These are phyloP conservation scores for Agrilus mali DNA, from an alignment of 2,888 invertebrate species.

Conservation along the genomic window DNA sequence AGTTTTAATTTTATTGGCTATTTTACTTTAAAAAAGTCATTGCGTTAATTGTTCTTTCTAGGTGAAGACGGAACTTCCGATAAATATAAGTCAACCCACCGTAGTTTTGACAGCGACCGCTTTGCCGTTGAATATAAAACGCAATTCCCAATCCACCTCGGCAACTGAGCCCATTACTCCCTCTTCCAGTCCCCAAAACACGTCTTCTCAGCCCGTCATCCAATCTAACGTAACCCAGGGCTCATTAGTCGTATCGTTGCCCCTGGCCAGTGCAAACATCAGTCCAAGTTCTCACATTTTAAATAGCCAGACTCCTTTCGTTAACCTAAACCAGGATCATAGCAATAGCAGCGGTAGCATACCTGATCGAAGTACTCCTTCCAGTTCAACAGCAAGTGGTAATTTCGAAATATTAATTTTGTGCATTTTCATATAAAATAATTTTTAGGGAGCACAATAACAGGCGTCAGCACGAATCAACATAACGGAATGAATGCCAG, in stretches of 20 bases:
- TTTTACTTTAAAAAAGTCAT: too few species aligned
- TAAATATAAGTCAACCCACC: constrained; percentile 2
- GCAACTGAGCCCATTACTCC: constrained; percentile 8
- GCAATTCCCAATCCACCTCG: constrained; percentile 4
- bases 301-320: constrained; percentile 23
- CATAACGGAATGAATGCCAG: constrained; percentile 22
- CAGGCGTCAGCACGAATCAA: constrained; percentile 21
- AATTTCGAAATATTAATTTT: neutral
- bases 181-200: constrained; percentile 9
- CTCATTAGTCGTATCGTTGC: constrained; percentile 49
- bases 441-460: constrained; percentile 17
- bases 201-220: constrained; percentile 8
- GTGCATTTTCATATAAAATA: neutral
- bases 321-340: constrained; percentile 11
- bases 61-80: too few species aligned
- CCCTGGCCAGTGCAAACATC: constrained; percentile 39
- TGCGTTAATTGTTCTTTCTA: too few species aligned
- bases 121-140: constrained; percentile 6
- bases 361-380: constrained; percentile 1
- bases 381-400: neutral
- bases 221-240: constrained; percentile 4
- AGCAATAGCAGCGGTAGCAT: neutral
- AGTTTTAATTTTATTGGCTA: neutral
- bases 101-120: constrained; percentile 6
- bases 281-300: constrained; percentile 28